phyloP scores from a whole-genome alignment of 1,140 invertebrate species.

The Tetragonula clypearis region DNA sequence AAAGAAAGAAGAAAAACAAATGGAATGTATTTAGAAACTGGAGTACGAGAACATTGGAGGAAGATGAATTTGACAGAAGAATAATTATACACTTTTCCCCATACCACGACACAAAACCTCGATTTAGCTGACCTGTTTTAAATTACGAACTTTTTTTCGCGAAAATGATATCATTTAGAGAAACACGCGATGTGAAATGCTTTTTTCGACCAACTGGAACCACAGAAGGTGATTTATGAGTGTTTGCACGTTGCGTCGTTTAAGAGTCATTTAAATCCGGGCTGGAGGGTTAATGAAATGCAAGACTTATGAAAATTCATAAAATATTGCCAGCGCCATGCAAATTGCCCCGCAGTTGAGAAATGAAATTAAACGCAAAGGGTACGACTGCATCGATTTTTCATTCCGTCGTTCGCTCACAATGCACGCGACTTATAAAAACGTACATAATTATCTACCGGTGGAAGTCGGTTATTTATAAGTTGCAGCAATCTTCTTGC shows the following conservation, averaged over 20 bases:
- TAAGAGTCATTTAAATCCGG: constrained; percentile 11
- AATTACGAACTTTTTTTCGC: not conserved
- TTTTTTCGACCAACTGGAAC: not conserved
- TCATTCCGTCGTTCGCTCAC: constrained; percentile 1
- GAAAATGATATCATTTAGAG: not conserved
- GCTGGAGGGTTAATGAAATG: constrained; percentile 7
- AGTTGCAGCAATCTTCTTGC: constrained; percentile 20
- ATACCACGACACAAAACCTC: not conserved
- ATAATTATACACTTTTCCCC: not conserved
- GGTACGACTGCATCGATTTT: constrained; percentile 22
- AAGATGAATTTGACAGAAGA: not conserved
- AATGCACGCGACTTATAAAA: constrained; percentile 13
- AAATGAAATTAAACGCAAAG: constrained; percentile 25
- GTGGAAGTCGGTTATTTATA: constrained; percentile 6
- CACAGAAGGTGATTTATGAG: constrained; percentile 1
- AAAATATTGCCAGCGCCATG: constrained; percentile 4
- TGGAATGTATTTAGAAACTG: not conserved
- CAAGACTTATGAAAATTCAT: constrained; percentile 31
- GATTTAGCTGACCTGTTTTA: not conserved
- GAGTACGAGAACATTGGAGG: not conserved
- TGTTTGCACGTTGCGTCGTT: constrained; percentile 12
- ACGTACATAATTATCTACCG: constrained; percentile 27
- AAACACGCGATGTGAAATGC: not conserved
- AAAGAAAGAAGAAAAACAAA: not conserved
- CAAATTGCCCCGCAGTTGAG: constrained; percentile 10